Evolutionary conservation across 2,888 invertebrate species (phyloP).

Genomic region (Lasioglossum lativentre): DNA sequence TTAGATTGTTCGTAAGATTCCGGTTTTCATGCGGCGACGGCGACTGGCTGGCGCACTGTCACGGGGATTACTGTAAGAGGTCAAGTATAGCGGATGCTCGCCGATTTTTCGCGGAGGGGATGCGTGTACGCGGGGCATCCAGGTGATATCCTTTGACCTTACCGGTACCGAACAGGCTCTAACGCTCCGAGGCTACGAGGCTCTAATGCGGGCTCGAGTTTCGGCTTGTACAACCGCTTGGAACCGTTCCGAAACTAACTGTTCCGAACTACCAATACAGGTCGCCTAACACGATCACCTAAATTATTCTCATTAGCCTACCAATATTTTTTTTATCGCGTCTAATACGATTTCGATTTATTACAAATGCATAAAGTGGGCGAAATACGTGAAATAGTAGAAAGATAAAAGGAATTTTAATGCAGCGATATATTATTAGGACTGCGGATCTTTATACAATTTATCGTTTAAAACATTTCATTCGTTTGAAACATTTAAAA

Average conservation of each 20-base stretch:
- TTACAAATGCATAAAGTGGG: no score
- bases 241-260: neutral
- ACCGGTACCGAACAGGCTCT: constrained; percentile 58
- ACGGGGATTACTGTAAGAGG: constrained; percentile 51
- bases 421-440: no score
- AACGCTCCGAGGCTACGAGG: constrained; percentile 40
- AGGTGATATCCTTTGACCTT: constrained; percentile 65
- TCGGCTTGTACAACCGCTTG: constrained; percentile 17
- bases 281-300: no score
- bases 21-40: constrained; percentile 19
- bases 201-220: constrained; percentile 62
- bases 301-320: no score
- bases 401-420: no score
- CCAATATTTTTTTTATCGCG: no score
- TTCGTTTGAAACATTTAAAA: no score
- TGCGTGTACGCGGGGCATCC: constrained; percentile 64
- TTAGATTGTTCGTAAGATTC: constrained; percentile 28
- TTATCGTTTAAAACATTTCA: no score
- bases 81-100: constrained; percentile 59
- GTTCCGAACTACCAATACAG: no score
- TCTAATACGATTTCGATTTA: no score
- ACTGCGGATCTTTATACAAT: no score
- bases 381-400: no score
- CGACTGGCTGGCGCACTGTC: constrained; percentile 29
- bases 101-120: constrained; percentile 51